Conservation (phyloP, 1,140 invertebrate species). For the Dermatophagoides farinae region DNA sequence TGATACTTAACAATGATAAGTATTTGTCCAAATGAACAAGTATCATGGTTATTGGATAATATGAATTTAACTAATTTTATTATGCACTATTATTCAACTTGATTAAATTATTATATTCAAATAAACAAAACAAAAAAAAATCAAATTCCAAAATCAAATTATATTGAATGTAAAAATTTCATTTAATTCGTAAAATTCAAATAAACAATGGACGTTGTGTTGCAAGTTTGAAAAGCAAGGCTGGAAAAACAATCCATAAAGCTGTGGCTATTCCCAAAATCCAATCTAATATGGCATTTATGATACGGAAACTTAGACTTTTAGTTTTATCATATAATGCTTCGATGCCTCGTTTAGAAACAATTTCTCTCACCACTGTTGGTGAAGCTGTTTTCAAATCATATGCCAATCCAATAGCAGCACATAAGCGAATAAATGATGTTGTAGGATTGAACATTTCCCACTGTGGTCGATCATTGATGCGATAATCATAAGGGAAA, state of each 20-base stretch:
- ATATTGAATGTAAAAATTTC: too few relatives aligned
- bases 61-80: too few relatives aligned
- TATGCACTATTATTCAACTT: too few relatives aligned
- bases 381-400: neutral
- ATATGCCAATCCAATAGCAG: neutral
- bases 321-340: neutral
- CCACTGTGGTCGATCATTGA: neutral
- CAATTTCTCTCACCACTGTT: neutral
- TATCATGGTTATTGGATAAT: too few relatives aligned
- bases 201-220: too few relatives aligned
- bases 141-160: too few relatives aligned
- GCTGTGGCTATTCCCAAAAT: neutral
- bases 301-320: neutral
- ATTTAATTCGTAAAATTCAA: too few relatives aligned
- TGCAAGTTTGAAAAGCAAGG: too few relatives aligned
- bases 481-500: neutral
- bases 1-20: too few relatives aligned
- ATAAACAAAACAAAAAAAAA: too few relatives aligned
- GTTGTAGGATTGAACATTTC: neutral
- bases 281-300: neutral
- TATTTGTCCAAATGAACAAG: too few relatives aligned
- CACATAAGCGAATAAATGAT: neutral
- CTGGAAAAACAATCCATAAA: neutral
- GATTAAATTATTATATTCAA: too few relatives aligned
- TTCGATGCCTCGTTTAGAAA: neutral